phyloP scores from a whole-genome alignment of 2,113 vertebrate species.

The Phyllopteryx taeniolatus region DNA sequence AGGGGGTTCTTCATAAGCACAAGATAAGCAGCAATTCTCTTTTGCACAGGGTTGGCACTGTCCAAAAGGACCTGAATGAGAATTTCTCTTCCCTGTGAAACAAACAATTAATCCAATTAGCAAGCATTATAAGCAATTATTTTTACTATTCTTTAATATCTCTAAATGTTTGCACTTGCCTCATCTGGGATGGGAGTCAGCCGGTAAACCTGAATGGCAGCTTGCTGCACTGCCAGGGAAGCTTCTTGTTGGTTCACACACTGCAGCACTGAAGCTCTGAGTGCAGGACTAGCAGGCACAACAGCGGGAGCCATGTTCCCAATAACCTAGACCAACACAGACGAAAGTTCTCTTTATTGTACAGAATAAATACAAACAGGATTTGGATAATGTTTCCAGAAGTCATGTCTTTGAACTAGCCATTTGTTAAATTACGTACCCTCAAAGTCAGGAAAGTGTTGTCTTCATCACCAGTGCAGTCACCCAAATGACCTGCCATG shows the following conservation, averaged over 20 bases:
- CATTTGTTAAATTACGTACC: slow-evolving; percentile 59
- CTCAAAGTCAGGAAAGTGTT: slow-evolving; percentile 81
- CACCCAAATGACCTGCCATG: slow-evolving; percentile 76
- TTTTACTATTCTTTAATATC: neutral
- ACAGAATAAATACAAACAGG: neutral
- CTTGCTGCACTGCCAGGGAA: slow-evolving; percentile 80
- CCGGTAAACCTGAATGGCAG: slow-evolving; percentile 87
- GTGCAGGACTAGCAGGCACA: slow-evolving; percentile 69
- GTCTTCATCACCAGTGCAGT: slow-evolving; percentile 81
- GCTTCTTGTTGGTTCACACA: slow-evolving; percentile 77
- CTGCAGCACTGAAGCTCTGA: slow-evolving; percentile 76
- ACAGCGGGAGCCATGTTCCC: slow-evolving; percentile 88
- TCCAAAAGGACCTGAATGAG: slow-evolving; percentile 79
- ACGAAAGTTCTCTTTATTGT: neutral
- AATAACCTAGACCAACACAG: slow-evolving; percentile 74
- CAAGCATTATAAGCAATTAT: neutral
- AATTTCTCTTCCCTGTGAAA: slow-evolving; percentile 73
- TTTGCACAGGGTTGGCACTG: slow-evolving; percentile 71
- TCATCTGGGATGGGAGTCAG: slow-evolving; percentile 78
- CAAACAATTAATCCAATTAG: slow-evolving; percentile 10
- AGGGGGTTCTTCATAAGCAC: slow-evolving; percentile 85
- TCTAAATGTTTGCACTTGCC: slow-evolving; percentile 61
- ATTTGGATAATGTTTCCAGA: neutral
- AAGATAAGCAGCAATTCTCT: slow-evolving; percentile 88
- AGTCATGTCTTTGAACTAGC: neutral